Base-by-base conservation (phyloP, 2,888 invertebrate species). In the Portevinia maculata region DNA sequence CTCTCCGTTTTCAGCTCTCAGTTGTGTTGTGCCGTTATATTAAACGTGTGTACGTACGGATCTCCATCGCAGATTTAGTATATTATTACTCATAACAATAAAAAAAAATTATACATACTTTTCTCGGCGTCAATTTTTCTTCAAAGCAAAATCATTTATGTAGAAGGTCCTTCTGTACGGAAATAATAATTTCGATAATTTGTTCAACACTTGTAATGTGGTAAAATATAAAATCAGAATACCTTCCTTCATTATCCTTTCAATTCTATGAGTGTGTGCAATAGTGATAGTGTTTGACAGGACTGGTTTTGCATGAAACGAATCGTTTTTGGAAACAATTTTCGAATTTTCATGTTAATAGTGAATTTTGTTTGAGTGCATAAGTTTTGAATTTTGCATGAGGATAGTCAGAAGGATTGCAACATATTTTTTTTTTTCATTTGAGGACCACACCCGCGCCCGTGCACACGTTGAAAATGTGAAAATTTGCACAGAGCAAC, bases 401-500 rank as follows among this genome's bases (percentile, higher is more conserved):
- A 62, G 67, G 78, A 78, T 67, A 55, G 62, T 69, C 50, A 24
- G 15, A 39, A 41, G 32, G 44, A 62, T 52, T 21, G 9, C 8
- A 37, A 53, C 53, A 50, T 41, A 57, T 11, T 48, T 53, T 59
- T 57, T 55, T 62, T 76, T 76, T 60, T 50, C 24, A 24, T 57
- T 55, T 41, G 85, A 87, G 88, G 89, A 89, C 90, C 90, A 90
- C 90, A 90, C 90, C 90, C 90, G 90, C 90, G 88, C 90, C 88
- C 88, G 86, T 89, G 88, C 88, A 88, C 88, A 89, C 87, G 87
- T 89, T 78, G 79, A 84, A 84, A 88, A 76, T 83, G 83, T 87
- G 86, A 87, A 87, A 88, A 87, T 85, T 86, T 85, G 84, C 85
- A 85, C 78, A 83, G 76, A 83, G 44, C 67, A 13, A 69, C 69